A percentile compares a stretch with the other conserved stretches of the same genome.
Conservation (phyloP, 2,113 vertebrate species). For the Phalacrocorax carbo region DNA sequence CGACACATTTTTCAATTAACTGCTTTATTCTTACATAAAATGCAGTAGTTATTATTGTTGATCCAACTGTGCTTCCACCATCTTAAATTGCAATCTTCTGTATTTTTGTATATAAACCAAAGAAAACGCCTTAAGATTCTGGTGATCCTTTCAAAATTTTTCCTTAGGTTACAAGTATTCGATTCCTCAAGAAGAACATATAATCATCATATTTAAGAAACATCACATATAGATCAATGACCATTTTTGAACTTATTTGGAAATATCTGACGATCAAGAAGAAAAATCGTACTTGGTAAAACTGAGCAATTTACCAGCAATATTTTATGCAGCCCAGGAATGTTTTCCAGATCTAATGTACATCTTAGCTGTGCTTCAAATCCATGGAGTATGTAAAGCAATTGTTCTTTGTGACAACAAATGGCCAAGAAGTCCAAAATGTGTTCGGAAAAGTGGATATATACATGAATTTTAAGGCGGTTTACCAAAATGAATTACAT, state of each 20-base stretch:
- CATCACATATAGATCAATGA: neutral
- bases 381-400: neutral
- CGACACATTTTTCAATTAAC: neutral
- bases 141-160: neutral
- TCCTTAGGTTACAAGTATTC: neutral
- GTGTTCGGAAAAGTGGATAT: neutral
- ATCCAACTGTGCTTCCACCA: neutral
- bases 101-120: neutral
- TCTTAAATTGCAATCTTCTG: neutral
- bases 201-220: neutral
- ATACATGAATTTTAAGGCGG: neutral
- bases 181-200: neutral
- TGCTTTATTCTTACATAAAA: neutral
- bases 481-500: neutral
- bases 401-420: neutral
- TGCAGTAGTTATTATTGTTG: neutral
- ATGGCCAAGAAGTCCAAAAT: neutral
- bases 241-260: neutral
- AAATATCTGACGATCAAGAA: neutral
- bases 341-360: neutral
- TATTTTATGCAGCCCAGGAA: neutral
- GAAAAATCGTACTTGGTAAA: neutral
- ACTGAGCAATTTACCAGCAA: neutral
- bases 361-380: neutral
- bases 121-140: neutral